Conservation (phyloP, 2,113 vertebrate genomes). For the Bubalus kerabau region DNA sequence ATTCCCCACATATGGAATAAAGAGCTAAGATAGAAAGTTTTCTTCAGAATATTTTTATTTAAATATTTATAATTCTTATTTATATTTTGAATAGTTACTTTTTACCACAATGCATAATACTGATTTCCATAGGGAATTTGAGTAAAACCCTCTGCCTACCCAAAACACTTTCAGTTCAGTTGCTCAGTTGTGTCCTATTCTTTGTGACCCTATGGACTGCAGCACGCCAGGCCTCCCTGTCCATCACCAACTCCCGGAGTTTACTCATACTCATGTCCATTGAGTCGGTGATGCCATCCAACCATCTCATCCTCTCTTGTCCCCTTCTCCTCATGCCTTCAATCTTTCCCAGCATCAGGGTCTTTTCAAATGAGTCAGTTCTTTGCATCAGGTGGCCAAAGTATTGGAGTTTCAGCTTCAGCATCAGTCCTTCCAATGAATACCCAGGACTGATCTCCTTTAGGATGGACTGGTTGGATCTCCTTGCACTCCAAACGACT, state of each 20-base stretch:
- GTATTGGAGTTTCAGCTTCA: not conserved
- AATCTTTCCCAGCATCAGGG: not conserved
- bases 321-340: not conserved
- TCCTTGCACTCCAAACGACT: not conserved
- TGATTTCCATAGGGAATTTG: not conserved
- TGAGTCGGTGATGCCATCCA: not conserved
- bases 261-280: not conserved
- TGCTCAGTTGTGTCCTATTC: not conserved
- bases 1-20: not conserved
- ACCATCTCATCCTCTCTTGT: not conserved
- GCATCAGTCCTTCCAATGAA: not conserved
- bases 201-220: not conserved
- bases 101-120: not conserved
- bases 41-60: not conserved
- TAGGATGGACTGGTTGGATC: not conserved
- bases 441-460: not conserved
- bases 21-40: not conserved
- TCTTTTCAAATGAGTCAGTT: not conserved
- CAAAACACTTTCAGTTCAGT: not conserved
- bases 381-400: not conserved
- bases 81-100: conserved; percentile 16
- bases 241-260: not conserved
- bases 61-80: not conserved
- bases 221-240: not conserved
- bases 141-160: not conserved